Evolutionary conservation across 2,113 vertebrate genomes (phyloP), one percentile per base, ranked within the genome.

Genomic region (Hipposideros armiger): DNA sequence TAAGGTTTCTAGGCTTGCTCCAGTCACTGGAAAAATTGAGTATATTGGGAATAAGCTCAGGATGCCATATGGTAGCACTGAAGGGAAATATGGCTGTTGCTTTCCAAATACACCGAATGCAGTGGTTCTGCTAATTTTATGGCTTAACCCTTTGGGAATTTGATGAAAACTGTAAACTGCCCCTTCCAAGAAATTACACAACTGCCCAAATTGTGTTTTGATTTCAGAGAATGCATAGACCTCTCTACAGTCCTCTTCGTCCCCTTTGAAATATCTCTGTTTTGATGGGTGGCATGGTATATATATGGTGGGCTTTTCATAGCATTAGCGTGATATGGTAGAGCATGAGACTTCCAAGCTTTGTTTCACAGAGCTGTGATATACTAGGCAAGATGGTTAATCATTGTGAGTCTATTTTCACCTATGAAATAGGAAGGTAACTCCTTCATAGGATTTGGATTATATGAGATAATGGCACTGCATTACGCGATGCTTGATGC

Each of bases 1-100:
- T 97, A 95, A 96, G 85, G 85, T 97, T 97, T 97, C 96, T 13
- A 90, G 52, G n/a, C 52, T 94, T 86, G 24, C 54, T 92, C 36
- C 60, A 60, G 54, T 95, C 56, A 86, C 78, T 86, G 45, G 73
- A 95, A 93, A 95, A 95, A 95, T 10, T 72, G 56, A 95, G 40
- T 87, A 87, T 78, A 50, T 78, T 78, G 85, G 72, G 62, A 94
- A 95, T 96, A 87, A 96, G 47, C 72, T 88, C 36, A 67, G 50
- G 36, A 74, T 60, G 82, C 77, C 97, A 95, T 90, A 96, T 96
- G 95, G 86, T 91, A n/a, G 70, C n/a, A 70, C 11, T 74, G 47
- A 69, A 78, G 47, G 32, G 24, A 45, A 60, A 76, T 60, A 74
- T 91, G 83, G 28, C 73, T 76, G 3, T 52, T 88, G 47, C 85